Evolutionary conservation across 1,140 invertebrate species (phyloP).

Genomic region (Nebria ingens): DNA sequence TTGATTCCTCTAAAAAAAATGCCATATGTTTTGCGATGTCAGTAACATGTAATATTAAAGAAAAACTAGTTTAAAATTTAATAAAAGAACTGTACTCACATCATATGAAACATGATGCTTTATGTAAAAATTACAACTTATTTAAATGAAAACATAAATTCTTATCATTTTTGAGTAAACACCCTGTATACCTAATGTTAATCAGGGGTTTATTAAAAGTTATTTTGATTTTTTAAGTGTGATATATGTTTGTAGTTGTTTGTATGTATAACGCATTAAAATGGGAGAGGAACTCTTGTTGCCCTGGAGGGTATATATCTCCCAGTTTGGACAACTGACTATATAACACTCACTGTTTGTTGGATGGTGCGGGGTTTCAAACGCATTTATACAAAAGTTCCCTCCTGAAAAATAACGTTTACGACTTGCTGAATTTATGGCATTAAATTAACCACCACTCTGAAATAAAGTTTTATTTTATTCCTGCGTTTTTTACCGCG

Average conservation of each 20-base stretch:
- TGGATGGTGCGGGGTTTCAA: not conserved
- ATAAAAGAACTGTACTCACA: too few relatives aligned
- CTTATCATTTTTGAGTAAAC: too few relatives aligned
- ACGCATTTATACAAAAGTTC: conserved; percentile 4
- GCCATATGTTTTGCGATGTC: too few relatives aligned
- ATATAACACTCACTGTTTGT: not conserved
- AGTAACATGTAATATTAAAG: too few relatives aligned
- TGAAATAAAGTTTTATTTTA: conserved; percentile 8
- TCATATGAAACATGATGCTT: too few relatives aligned
- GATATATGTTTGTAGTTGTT: not conserved
- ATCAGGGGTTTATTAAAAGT: conserved; percentile 1
- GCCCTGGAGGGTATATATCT: not conserved
- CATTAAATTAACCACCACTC: not conserved
- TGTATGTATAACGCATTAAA: not conserved
- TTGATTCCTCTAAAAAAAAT: too few relatives aligned
- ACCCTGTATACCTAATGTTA: too few relatives aligned
- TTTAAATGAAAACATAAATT: conserved; percentile 2
- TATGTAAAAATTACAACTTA: too few relatives aligned
- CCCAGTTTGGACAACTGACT: not conserved
- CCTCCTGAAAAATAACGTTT: conserved; percentile 5
- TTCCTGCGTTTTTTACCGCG: too few relatives aligned
- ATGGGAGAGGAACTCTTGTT: not conserved
- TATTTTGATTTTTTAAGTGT: conserved; percentile 8
- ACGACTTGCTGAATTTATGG: not conserved
- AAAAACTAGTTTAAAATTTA: too few relatives aligned